Evolutionary conservation across 2,888 invertebrate species (phyloP), one percentile per base, ranked within the genome.

Genomic region (Dorcus parallelipipedus): DNA sequence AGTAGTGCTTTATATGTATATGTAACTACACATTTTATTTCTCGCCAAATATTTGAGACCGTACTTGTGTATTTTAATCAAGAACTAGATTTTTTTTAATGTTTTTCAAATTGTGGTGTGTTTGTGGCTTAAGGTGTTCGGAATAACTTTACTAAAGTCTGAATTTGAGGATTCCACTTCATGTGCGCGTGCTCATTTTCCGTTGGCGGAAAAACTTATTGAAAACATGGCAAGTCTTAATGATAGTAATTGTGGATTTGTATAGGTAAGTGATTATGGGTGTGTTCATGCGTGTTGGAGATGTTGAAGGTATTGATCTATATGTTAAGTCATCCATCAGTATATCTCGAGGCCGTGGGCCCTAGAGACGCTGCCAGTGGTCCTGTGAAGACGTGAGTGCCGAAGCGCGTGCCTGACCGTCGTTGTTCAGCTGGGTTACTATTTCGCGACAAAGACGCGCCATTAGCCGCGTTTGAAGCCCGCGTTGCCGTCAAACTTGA

Each of bases 301-400:
- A 67, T 67, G 66, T 67, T 67, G 67, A 69, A 72, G 72, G 73
- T 74, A 75, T 75, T 74, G 75, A 75, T 75, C 74, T 74, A 74
- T 73, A 73, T 74, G 73, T 75, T 73, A 73, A 76, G 75, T 73
- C 76, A 76, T 76, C 76, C 75, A 76, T 76, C 76, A 75, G 73
- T 73, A 73, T 74, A 73, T 73, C 70, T 72, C 70, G 66, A 69
- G 67, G 60, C 58, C 56, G 60, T 64, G 67, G 69, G 70, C 70
- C 67, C 69, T 67, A 66, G 69, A 68, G 70, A 66, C 65, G 62
- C 59, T 67, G 26, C 61, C 69, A 70, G 72, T 65, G 64, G 71
- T 66, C 71, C 68, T 66, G 56, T 61, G 61, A 62, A 60, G 58
- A 61, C 58, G 47, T 58, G 59, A 64, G 52, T 58, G 56, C 62